Conservation (phyloP, 2,888 invertebrate genomes). For the Chromoteleia sp. region DNA sequence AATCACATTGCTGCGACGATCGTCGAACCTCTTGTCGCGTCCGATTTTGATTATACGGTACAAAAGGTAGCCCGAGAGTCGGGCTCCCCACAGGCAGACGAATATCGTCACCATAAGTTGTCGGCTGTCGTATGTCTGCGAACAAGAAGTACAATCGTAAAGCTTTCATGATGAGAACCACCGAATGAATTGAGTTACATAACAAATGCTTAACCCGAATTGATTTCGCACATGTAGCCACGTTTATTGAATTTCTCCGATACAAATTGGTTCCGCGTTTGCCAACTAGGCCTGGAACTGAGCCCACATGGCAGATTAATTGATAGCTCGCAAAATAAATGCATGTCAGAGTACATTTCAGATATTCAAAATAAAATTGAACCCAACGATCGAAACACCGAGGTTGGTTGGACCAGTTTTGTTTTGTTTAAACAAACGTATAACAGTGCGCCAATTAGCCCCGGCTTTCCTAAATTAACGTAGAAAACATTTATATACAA, state of each 20-base stretch:
- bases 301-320: conserved; percentile 47
- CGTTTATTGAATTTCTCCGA: conserved; percentile 44
- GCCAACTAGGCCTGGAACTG: conserved; percentile 59
- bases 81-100: conserved; percentile 94
- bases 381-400: too few species aligned
- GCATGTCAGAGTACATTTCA: conserved; percentile 26
- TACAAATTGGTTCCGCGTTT: conserved; percentile 28
- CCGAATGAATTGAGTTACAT: not conserved
- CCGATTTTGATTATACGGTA: conserved; percentile 96
- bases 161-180: conserved; percentile 2
- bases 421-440: too few species aligned
- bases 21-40: conserved; percentile 95
- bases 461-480: too few species aligned
- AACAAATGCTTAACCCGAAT: conserved; percentile 6
- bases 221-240: conserved; percentile 26
- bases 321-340: not conserved
- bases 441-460: too few species aligned
- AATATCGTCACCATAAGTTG: conserved; percentile 96
- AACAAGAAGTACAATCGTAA: not conserved
- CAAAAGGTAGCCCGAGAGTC: conserved; percentile 94
- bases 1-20: conserved; percentile 93
- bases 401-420: too few species aligned
- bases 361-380: not conserved
- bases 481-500: too few species aligned
- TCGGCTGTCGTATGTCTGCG: conserved; percentile 92